A percentile compares a stretch with the other conserved stretches of the same genome.
Conservation (phyloP, 2,797 vertebrate genomes). For the Champsocephalus esox region DNA sequence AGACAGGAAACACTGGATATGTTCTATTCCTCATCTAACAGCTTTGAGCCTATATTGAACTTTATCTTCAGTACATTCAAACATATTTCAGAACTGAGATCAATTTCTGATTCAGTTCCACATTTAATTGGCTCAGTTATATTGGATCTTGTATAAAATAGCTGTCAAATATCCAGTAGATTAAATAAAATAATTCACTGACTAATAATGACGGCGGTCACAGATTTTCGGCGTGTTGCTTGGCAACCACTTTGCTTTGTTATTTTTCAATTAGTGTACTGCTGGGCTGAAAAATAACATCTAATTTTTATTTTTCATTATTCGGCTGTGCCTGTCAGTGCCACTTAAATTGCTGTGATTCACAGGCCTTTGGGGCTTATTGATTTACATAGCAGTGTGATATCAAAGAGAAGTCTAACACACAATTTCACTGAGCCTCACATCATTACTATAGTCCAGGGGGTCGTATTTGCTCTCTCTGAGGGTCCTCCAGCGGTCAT, state of each 20-base stretch:
- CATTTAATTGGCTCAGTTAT: slow-evolving; percentile 46
- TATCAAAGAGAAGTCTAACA: slow-evolving; percentile 31
- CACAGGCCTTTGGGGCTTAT: slow-evolving; percentile 17
- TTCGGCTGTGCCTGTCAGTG: slow-evolving; percentile 48
- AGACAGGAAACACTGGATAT: neutral
- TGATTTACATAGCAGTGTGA: slow-evolving; percentile 41
- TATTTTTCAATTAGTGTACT: slow-evolving; percentile 65
- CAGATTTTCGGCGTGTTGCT: slow-evolving; percentile 57
- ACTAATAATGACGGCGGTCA: slow-evolving; percentile 49
- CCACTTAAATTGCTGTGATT: slow-evolving; percentile 38
- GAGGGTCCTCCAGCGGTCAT: slow-evolving; percentile 81
- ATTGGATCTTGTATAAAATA: slow-evolving; percentile 46
- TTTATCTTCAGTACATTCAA: slow-evolving; percentile 19
- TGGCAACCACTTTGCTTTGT: slow-evolving; percentile 61
- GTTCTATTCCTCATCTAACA: slow-evolving; percentile 17
- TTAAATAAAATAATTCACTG: slow-evolving; percentile 62
- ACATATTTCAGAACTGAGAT: slow-evolving; percentile 44
- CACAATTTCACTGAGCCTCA: slow-evolving; percentile 47
- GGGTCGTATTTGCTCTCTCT: slow-evolving; percentile 86
- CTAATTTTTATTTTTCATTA: slow-evolving; percentile 61
- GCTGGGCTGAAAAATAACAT: slow-evolving; percentile 62
- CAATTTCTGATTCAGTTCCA: slow-evolving; percentile 59
- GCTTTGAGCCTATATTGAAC: slow-evolving; percentile 17
- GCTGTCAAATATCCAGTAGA: slow-evolving; percentile 58
- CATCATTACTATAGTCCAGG: slow-evolving; percentile 80